A percentile compares a stretch with the other conserved stretches of the same genome.
These are phyloP conservation scores for Mimachlamys varia DNA, from an alignment of 2,888 invertebrate species.

Conservation along the genomic window DNA sequence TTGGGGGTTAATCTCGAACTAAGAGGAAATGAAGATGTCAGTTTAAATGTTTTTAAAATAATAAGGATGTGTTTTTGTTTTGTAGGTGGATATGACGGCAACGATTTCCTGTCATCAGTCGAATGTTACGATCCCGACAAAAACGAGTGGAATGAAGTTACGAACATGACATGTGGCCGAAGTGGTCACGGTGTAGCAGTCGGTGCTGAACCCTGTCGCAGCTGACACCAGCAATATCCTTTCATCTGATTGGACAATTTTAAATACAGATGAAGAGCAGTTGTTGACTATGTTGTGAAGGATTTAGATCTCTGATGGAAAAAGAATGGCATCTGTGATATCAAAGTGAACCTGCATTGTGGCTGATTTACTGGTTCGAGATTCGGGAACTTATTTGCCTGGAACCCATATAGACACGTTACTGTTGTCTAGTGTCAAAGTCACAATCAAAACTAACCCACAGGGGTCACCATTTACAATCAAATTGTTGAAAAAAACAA, in stretches of 20 bases:
- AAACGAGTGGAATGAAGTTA: slow-evolving; percentile 90
- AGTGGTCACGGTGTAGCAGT: slow-evolving; percentile 96
- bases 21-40: no score
- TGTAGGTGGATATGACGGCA: slow-evolving; percentile 94
- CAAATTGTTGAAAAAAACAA: neutral
- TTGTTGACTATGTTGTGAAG: neutral
- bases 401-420: no score
- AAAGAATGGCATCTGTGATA: neutral
- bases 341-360: neutral
- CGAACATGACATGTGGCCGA: slow-evolving; percentile 91
- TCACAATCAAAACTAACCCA: slow-evolving; percentile 7
- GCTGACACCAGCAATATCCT: slow-evolving; percentile 52
- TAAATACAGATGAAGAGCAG: neutral
- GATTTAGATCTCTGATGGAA: neutral
- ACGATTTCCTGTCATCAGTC: slow-evolving; percentile 91
- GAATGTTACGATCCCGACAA: slow-evolving; percentile 93
- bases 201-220: slow-evolving; percentile 84
- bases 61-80: slow-evolving; percentile 49
- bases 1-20: no score
- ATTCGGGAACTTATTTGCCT: neutral
- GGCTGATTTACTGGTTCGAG: neutral
- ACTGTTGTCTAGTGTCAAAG: neutral
- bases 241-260: slow-evolving; percentile 1
- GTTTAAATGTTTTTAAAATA: no score
- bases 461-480: neutral